Percentiles rank a stretch among this genome's conserved stretches.
phyloP scores from a whole-genome alignment of 1,140 invertebrate genomes.

The Philotrypesis tridentata region DNA sequence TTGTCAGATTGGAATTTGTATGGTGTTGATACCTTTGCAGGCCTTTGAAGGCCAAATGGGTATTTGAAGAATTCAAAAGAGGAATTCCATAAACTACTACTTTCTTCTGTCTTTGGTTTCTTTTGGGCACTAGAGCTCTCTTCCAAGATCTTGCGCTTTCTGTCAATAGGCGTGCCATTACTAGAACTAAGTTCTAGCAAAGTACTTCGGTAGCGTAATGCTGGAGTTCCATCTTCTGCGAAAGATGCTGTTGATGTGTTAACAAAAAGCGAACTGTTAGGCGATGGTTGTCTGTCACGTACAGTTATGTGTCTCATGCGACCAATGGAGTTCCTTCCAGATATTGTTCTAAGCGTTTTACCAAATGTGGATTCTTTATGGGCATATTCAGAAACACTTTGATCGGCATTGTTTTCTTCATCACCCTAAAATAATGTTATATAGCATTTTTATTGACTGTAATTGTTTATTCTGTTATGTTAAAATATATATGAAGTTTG shows the following conservation, averaged over 20 bases:
- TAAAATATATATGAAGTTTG: background rate
- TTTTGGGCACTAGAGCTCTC: constrained; percentile 50
- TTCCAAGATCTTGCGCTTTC: constrained; percentile 60
- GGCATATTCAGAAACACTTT: constrained; percentile 39
- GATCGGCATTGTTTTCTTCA: constrained; percentile 47
- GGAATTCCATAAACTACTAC: constrained; percentile 56
- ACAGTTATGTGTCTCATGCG: constrained; percentile 63
- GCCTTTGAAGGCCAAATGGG: constrained; percentile 53
- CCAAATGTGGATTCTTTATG: constrained; percentile 62
- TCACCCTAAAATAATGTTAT: constrained; percentile 45
- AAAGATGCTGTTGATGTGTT: constrained; percentile 61
- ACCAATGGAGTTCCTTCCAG: constrained; percentile 60
- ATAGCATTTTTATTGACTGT: background rate
- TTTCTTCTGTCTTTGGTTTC: constrained; percentile 58
- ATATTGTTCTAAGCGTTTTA: constrained; percentile 62
- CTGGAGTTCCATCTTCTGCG: constrained; percentile 51
- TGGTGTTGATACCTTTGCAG: constrained; percentile 61
- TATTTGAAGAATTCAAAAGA: constrained; percentile 59
- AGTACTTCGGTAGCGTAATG: constrained; percentile 52
- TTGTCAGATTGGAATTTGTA: constrained; percentile 58
- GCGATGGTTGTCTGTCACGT: constrained; percentile 59
- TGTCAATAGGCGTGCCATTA: constrained; percentile 57
- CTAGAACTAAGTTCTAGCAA: constrained; percentile 48
- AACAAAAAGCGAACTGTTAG: constrained; percentile 64
- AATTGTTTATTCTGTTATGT: background rate